Evolutionary conservation across 2,113 vertebrate genomes (phyloP), one percentile per base, ranked within the genome.

Genomic region (Fregetta grallaria): DNA sequence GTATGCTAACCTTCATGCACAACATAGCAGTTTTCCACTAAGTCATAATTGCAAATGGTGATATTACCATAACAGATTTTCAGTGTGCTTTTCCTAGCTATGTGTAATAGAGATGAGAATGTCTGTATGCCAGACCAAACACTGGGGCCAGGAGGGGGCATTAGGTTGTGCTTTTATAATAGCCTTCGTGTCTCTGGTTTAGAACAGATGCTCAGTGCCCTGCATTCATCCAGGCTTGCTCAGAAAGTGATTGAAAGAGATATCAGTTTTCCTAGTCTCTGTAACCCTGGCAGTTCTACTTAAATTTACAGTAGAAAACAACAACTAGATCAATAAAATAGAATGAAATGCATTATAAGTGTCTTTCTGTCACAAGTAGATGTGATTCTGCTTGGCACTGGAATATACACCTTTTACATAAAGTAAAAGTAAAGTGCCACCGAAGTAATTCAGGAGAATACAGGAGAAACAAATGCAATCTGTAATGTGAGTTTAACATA

Each of bases 221-320:
- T 79, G 56, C 23, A 61, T 88, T 71, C 50, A 72, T 29, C 29
- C 79, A 92, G 34, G 49, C 62, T 49, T 61, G 62, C 27, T 80
- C 10, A 77, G 59, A 93, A 70, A 93, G 50, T 73, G 92, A 92
- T 55, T 86, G 91, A 95, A 95, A 92, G 38, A 38, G 38, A 10
- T 63, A 93, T 93, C 84, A 68, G 45, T 88, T 52, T n/a, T 88
- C 36, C 25, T 36, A n/a, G 58, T 49, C 50, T 38, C 71, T 75
- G 55, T 70, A 88, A 94, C 21, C 67, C n/a, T 91, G 38, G 53
- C 42, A 85, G 49, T 66, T 90, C 88, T 83, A 40, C 63, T 89
- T 90, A 91, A 91, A 92, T 85, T 88, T 96, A 91, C 70, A 93
- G 92, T 75, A 91, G 45, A 80, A 95, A 97, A 91, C 29, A 58